Evolutionary conservation across 2,113 vertebrate species (phyloP), one percentile per base, ranked within the genome.

Genomic region (Thinocorus orbignyianus): DNA sequence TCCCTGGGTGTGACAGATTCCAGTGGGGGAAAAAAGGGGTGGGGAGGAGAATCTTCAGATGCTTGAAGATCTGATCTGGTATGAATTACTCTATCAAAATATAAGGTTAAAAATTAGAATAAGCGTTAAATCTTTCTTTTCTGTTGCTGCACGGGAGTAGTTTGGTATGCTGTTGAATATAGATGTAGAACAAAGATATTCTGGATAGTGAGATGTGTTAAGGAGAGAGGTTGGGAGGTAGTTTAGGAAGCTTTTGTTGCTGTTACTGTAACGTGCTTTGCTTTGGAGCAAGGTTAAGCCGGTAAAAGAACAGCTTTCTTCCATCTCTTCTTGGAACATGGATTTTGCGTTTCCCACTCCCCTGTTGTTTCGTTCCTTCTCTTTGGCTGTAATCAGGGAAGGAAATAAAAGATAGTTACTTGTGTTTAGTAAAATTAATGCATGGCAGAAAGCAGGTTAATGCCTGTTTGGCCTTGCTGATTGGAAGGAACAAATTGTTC

Each of bases 1-100:
- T 83, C 69, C 60, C 76, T 88, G 96, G 94, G 93, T 62, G 95
- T 95, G 96, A 91, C 91, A 39, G 86, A 70, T 89, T 94, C 80
- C 86, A 11, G 17, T 11, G 33, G 10, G 28, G 42, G 4, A 9
- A 18, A 20, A 33, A 6, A 33, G 6, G 19, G 23, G 10, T 25
- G 20, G 5, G 17, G 8, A 5, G 6, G 5, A 1, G 0, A 7
- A 9, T 30, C 41, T 42, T 81, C 17, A 58, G 25, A 42, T 58
- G 46, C 31, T 33, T 54, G 28, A 23, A 70, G 69, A 60, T 62
- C n/a, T 42, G 73, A 54, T 89, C 46, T 10, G 81, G 7, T 18
- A 1, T 54, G 71, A 91, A 87, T 78, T 58, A 20, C 25, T 48
- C 60, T 2, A 20, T 65, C 88, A 8, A 71, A 35, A 17, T 30